Base-by-base conservation (phyloP, 2,797 vertebrate species). In the Anguilla pacifica region DNA sequence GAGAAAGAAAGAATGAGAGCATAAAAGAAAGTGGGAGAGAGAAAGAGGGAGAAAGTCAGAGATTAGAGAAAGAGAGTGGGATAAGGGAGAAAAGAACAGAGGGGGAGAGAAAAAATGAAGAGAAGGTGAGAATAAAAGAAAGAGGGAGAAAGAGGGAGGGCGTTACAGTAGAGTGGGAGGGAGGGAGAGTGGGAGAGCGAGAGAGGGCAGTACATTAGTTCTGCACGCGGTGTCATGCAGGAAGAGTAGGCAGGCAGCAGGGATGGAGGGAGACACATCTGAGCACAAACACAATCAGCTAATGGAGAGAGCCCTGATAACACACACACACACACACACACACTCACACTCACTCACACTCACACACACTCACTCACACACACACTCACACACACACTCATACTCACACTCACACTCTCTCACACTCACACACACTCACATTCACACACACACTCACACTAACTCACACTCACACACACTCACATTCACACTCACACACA, bases 171-270 rank as follows among this genome's bases (percentile, higher is more conserved):
- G 31, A 28, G 53, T 0, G 53, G 13, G 53, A 11, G 22, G 3
- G 13, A 57, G 82, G 86, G 85, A 88, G 93, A 90, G 92, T 92
- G 92, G 89, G 91, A 91, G 93, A 91, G 90, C 90, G 90, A 87
- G 91, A 88, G 87, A 61, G 89, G 89, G 88, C 67, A 70, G 67
- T 70, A 25, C 59, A 64, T 64, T 64, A 22, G 22, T 19, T 11
- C n/a, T 28, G 11, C 67, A 72, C 61, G 2, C 61, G 6, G 61
- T 11, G 31, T 17, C 19, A 43, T 81, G 43, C 77, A 81, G 35
- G 35, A 39, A 6, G 35, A 81, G 11, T 9, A 25, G 35, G 77
- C 31, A 19, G 35, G 39, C 31, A 35, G 31, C 3, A 81, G 77
- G 2, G 81, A 55, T 72, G 5, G 15, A 25, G 51, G 67, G 1